A percentile compares a stretch with the other conserved stretches of the same genome.
phyloP scores from a whole-genome alignment of 2,113 vertebrate species.

The Stomatorhinus ivindoensis region DNA sequence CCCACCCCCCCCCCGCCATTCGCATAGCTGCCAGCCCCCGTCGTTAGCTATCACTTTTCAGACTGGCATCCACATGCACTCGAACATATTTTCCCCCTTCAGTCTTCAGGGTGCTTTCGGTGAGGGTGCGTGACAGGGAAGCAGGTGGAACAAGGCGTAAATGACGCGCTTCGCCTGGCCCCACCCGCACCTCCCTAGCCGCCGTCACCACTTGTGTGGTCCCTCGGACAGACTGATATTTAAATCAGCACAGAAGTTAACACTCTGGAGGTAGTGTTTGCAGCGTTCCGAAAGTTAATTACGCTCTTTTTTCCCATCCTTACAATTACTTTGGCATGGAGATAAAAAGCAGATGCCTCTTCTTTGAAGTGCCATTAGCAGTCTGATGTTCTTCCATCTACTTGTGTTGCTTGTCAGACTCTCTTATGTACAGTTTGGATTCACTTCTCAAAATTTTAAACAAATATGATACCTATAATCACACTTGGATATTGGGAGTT shows the following conservation, averaged over 20 bases:
- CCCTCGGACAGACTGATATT: constrained; percentile 58
- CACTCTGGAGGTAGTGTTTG: constrained; percentile 17
- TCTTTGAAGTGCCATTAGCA: constrained; percentile 12
- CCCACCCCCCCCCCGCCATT: constrained; percentile 46
- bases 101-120: constrained; percentile 45
- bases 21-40: constrained; percentile 64
- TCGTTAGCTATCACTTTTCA: constrained; percentile 50
- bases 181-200: constrained; percentile 36
- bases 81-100: constrained; percentile 40
- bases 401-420: neutral
- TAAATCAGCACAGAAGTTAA: constrained; percentile 46
- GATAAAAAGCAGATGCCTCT: neutral
- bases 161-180: constrained; percentile 52
- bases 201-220: constrained; percentile 16
- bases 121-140: constrained; percentile 51
- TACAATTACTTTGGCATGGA: neutral
- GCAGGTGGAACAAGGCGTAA: constrained; percentile 56
- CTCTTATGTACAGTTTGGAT: neutral
- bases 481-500: neutral
- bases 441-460: neutral
- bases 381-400: constrained; percentile 1
- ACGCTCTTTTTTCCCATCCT: neutral
- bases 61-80: constrained; percentile 44
- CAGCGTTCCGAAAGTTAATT: neutral
- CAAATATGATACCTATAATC: neutral